These are phyloP conservation scores for Melikaiella ostensackeni DNA, from an alignment of 2,888 invertebrate genomes.

Conservation along the genomic window DNA sequence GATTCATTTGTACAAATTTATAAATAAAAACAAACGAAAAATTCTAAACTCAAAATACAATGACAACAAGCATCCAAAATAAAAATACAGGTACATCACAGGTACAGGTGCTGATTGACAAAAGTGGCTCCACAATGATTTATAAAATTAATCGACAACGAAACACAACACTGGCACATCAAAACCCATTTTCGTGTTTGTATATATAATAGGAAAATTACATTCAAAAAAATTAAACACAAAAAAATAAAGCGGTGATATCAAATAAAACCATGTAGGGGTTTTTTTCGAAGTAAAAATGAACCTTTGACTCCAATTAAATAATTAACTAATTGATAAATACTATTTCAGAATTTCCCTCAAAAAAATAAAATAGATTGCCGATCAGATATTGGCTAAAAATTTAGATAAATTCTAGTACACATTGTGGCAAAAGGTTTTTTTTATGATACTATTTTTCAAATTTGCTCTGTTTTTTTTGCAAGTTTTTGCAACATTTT, in stretches of 20 bases:
- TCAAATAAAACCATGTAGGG: background rate
- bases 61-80: background rate
- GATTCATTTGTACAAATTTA: background rate
- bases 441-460: background rate
- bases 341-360: conserved; percentile 16
- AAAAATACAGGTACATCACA: background rate
- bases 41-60: background rate
- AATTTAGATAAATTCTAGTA: too few species aligned
- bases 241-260: background rate
- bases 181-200: background rate
- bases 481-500: too few species aligned
- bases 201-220: background rate
- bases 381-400: too few species aligned
- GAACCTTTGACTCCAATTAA: background rate
- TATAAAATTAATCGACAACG: background rate
- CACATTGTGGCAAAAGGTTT: too few species aligned
- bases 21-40: background rate
- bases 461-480: conserved; percentile 17
- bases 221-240: background rate
- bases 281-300: background rate
- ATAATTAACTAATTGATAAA: background rate
- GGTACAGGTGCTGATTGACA: conserved; percentile 5
- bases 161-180: background rate
- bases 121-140: background rate
- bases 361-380: background rate